These are phyloP conservation scores for Danio aesculapii DNA, from an alignment of 2,797 vertebrate species.

Conservation along the genomic window DNA sequence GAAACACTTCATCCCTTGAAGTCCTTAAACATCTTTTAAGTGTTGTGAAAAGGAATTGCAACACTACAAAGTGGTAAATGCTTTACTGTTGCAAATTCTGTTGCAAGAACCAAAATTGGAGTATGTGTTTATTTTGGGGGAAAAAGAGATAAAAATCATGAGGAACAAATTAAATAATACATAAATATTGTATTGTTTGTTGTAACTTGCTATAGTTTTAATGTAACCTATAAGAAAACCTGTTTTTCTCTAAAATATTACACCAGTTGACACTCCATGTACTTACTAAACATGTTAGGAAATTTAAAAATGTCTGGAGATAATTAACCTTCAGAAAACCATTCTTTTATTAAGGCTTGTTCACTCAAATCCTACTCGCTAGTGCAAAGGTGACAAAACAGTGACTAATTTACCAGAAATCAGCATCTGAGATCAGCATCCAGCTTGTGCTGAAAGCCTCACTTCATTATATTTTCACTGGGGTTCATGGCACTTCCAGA, in stretches of 20 bases:
- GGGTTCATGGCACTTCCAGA: constrained; percentile 19
- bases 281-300: neutral
- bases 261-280: neutral
- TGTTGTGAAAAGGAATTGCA: too few relatives aligned
- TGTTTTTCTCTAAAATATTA: neutral
- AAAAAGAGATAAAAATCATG: too few relatives aligned
- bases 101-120: too few relatives aligned
- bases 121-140: too few relatives aligned
- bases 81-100: too few relatives aligned
- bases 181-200: too few relatives aligned
- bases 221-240: neutral
- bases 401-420: neutral
- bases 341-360: neutral
- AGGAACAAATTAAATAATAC: too few relatives aligned
- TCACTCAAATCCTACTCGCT: neutral
- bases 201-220: too few relatives aligned
- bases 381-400: constrained; percentile 30
- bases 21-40: too few relatives aligned
- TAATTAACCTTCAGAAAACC: neutral
- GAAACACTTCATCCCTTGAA: too few relatives aligned
- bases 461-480: constrained; percentile 6
- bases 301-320: neutral
- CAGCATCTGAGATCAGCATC: neutral
- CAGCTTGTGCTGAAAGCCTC: neutral
- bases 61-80: too few relatives aligned